Conservation (phyloP, 2,888 invertebrate species). For the Callyntrura sp. region DNA sequence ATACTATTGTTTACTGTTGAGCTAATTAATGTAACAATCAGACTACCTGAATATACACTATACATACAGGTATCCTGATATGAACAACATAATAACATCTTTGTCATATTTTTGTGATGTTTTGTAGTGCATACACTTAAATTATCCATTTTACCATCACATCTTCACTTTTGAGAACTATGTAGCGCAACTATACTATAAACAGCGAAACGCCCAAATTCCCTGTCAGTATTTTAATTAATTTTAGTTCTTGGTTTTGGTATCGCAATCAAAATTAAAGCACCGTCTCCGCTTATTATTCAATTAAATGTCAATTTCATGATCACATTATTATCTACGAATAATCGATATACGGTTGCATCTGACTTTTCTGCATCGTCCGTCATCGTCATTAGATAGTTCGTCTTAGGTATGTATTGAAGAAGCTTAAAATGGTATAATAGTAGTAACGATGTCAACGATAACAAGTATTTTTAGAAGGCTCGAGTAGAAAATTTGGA, state of each 20-base stretch:
- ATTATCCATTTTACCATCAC: slow-evolving; percentile 42
- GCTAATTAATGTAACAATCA: not conserved
- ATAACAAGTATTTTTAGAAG: not conserved
- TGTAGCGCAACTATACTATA: slow-evolving; percentile 30
- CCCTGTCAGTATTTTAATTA: not conserved
- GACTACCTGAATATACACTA: too few relatives aligned
- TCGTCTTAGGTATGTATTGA: not conserved
- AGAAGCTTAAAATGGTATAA: slow-evolving; percentile 19
- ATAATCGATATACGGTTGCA: too few relatives aligned
- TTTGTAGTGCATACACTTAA: slow-evolving; percentile 2
- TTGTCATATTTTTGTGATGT: too few relatives aligned
- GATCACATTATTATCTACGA: slow-evolving; percentile 17
- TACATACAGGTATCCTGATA: too few relatives aligned
- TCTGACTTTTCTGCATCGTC: too few relatives aligned
- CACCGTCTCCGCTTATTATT: not conserved
- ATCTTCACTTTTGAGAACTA: slow-evolving; percentile 19
- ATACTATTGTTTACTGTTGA: not conserved
- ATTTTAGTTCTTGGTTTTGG: slow-evolving; percentile 2
- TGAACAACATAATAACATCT: not conserved
- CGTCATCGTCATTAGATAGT: slow-evolving; percentile 25
- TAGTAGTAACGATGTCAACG: slow-evolving; percentile 1
- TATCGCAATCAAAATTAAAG: not conserved
- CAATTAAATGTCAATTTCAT: slow-evolving; percentile 13
- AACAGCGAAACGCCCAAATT: not conserved
- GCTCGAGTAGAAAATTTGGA: not conserved